These are phyloP conservation scores for Sarcoramphus papa DNA, from an alignment of 2,797 vertebrate genomes.

Conservation along the genomic window DNA sequence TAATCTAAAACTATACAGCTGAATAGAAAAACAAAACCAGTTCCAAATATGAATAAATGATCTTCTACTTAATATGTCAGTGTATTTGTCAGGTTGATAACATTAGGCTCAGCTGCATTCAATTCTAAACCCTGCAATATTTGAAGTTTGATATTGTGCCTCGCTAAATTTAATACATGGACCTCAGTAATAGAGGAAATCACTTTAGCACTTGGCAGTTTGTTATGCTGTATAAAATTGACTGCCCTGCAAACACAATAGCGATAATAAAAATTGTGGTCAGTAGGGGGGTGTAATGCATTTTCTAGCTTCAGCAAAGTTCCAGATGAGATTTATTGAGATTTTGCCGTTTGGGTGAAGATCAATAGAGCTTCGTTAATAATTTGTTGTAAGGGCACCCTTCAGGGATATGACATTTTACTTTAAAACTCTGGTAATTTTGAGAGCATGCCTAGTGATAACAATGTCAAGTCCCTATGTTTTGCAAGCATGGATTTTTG, in stretches of 20 bases:
- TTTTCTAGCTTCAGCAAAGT: slow-evolving; percentile 76
- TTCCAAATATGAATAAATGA: slow-evolving; percentile 78
- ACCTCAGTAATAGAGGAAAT: slow-evolving; percentile 81
- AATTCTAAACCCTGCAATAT: slow-evolving; percentile 78
- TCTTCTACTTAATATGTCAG: slow-evolving; percentile 79
- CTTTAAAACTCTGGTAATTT: slow-evolving; percentile 67
- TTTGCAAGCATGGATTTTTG: slow-evolving; percentile 21
- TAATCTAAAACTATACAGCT: slow-evolving; percentile 59
- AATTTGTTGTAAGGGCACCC: slow-evolving; percentile 63
- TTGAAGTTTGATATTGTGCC: slow-evolving; percentile 79
- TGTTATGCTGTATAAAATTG: slow-evolving; percentile 80
- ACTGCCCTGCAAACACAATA: slow-evolving; percentile 80
- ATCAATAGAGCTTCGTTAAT: slow-evolving; percentile 79
- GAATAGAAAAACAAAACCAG: slow-evolving; percentile 62
- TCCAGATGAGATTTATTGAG: slow-evolving; percentile 80
- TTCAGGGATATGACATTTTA: slow-evolving; percentile 71
- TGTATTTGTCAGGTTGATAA: slow-evolving; percentile 79
- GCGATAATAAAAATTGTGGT: slow-evolving; percentile 77
- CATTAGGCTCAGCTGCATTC: slow-evolving; percentile 75
- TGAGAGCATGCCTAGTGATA: slow-evolving; percentile 40
- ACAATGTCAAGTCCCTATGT: background rate
- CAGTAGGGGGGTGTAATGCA: slow-evolving; percentile 75
- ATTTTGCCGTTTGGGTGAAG: slow-evolving; percentile 77
- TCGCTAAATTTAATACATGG: slow-evolving; percentile 80
- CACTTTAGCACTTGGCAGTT: slow-evolving; percentile 79